These are phyloP conservation scores for Mythimna ferrago DNA, from an alignment of 2,888 invertebrate species.

Conservation along the genomic window DNA sequence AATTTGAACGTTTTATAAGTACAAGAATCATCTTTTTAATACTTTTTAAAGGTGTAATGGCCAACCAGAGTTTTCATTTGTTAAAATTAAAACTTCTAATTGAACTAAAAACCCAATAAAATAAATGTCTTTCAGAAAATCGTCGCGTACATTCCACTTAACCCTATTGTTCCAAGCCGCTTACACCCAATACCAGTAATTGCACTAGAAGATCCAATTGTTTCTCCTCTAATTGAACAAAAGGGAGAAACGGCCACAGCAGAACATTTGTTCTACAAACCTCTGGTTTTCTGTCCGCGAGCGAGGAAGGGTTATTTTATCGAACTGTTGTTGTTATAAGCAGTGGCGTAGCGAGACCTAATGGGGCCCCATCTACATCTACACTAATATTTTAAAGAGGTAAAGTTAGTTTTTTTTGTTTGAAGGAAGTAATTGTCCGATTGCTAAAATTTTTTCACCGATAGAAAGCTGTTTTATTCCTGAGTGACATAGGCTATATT, in stretches of 20 bases:
- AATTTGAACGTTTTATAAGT: background rate
- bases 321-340: conserved; percentile 11
- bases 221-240: conserved; percentile 63
- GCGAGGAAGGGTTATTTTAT: conserved; percentile 49
- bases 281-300: conserved; percentile 34
- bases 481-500: no score
- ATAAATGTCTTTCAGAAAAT: background rate
- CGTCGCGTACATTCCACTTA: conserved; percentile 16
- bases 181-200: conserved; percentile 53
- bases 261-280: conserved; percentile 57
- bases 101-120: background rate
- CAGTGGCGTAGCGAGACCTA: no score
- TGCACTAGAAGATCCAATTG: conserved; percentile 47
- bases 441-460: no score
- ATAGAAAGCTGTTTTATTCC: no score
- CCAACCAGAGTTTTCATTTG: background rate
- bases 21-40: background rate
- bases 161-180: conserved; percentile 29
- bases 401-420: no score
- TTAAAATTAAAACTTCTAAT: background rate
- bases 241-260: conserved; percentile 54
- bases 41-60: background rate
- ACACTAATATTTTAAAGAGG: no score
- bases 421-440: no score
- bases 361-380: no score